Evolutionary conservation across 2,888 invertebrate species (phyloP).

Genomic region (Ormyrus pomaceus): DNA sequence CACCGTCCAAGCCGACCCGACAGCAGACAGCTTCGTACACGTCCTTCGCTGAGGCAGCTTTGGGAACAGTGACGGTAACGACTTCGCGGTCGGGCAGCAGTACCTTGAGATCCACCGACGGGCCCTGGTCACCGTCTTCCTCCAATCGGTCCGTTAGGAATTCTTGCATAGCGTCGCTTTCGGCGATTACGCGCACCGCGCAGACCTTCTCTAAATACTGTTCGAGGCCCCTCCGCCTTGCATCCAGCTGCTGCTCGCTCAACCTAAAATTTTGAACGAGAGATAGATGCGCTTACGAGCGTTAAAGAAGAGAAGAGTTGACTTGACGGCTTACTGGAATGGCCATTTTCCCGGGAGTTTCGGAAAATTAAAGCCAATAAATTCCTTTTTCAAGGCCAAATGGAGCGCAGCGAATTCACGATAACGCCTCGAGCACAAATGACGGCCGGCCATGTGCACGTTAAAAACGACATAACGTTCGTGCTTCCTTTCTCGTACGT

Average conservation of each 20-base stretch:
- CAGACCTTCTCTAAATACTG: constrained; percentile 99
- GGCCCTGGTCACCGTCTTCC: constrained; percentile 86
- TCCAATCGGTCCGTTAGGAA: constrained; percentile 93
- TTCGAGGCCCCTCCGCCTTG: constrained; percentile 94
- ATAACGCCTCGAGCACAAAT: constrained; percentile 96
- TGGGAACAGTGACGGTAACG: constrained; percentile 90
- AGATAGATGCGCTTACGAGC: not conserved
- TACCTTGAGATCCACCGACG: constrained; percentile 85
- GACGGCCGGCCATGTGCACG: constrained; percentile 99
- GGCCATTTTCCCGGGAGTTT: constrained; percentile 99
- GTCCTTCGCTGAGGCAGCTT: constrained; percentile 92
- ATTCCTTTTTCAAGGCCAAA: constrained; percentile 92
- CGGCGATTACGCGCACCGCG: constrained; percentile 97
- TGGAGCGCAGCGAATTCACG: constrained; percentile 96
- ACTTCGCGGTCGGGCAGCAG: constrained; percentile 94
- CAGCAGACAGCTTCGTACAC: constrained; percentile 92
- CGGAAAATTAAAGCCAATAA: constrained; percentile 96
- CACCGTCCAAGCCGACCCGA: constrained; percentile 88
- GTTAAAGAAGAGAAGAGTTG: not conserved
- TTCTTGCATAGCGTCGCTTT: constrained; percentile 97
- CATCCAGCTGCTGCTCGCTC: constrained; percentile 97
- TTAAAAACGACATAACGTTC: constrained; percentile 97
- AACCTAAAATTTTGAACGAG: constrained; percentile 75
- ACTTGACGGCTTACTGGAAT: constrained; percentile 81
- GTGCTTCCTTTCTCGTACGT: constrained; percentile 89